Evolutionary conservation across 2,888 invertebrate species (phyloP).

Genomic region (Erebia palarica): DNA sequence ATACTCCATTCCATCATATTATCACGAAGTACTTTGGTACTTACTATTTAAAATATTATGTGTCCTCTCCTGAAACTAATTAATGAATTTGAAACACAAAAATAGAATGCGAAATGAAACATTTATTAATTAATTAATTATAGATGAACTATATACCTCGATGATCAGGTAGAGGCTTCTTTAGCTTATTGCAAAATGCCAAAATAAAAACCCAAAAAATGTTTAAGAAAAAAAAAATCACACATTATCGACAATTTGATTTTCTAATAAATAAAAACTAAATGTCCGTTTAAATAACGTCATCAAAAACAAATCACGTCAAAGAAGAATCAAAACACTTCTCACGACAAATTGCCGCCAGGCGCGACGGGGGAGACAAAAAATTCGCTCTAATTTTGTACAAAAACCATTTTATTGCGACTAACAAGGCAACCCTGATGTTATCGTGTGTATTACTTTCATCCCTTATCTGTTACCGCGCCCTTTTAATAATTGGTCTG

Average conservation of each 20-base stretch:
- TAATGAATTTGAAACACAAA: too few species aligned
- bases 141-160: too few species aligned
- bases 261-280: neutral
- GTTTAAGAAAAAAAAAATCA: too few species aligned
- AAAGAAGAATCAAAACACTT: constrained; percentile 50
- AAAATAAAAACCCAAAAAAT: neutral
- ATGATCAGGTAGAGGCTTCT: too few species aligned
- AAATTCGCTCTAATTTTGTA: constrained; percentile 71
- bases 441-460: constrained; percentile 78
- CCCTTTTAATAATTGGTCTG: constrained; percentile 63
- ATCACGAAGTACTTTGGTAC: too few species aligned
- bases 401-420: constrained; percentile 74
- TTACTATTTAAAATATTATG: too few species aligned
- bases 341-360: constrained; percentile 70
- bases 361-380: constrained; percentile 68
- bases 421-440: constrained; percentile 74
- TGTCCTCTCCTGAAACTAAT: too few species aligned
- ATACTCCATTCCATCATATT: too few species aligned
- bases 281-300: constrained; percentile 11
- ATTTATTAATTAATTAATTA: neutral
- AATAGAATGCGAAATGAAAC: too few species aligned
- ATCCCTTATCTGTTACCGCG: constrained; percentile 71
- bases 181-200: too few species aligned
- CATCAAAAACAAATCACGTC: constrained; percentile 37
- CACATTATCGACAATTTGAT: neutral